These are phyloP conservation scores for Microctonus hyperodae DNA, from an alignment of 2,888 invertebrate species.

Conservation along the genomic window DNA sequence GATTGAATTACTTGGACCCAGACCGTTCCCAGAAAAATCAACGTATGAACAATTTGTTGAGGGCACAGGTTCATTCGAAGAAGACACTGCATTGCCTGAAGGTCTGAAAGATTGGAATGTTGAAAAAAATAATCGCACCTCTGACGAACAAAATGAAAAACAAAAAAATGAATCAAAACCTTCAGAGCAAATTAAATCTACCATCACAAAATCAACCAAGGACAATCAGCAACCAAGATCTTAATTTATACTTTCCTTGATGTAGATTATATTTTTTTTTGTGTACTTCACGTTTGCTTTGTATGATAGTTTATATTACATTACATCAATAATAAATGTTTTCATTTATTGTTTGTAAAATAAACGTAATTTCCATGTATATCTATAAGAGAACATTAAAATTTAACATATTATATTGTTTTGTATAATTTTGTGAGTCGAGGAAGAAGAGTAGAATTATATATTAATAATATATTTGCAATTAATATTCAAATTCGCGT, in stretches of 20 bases:
- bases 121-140: slow-evolving; percentile 63
- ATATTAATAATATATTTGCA: no score
- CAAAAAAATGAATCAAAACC: slow-evolving; percentile 6
- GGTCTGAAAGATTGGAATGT: slow-evolving; percentile 97
- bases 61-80: slow-evolving; percentile 97
- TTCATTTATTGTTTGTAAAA: not conserved
- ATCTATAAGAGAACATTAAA: not conserved
- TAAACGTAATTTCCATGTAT: not conserved
- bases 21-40: slow-evolving; percentile 98
- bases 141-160: slow-evolving; percentile 41
- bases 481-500: no score
- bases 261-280: slow-evolving; percentile 44
- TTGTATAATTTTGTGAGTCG: not conserved
- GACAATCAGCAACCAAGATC: slow-evolving; percentile 45
- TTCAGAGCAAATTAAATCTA: slow-evolving; percentile 2
- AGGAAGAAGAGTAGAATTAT: not conserved
- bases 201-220: slow-evolving; percentile 37
- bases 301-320: slow-evolving; percentile 50
- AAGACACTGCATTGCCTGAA: slow-evolving; percentile 93
- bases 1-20: slow-evolving; percentile 91
- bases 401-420: not conserved
- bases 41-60: slow-evolving; percentile 99
- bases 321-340: slow-evolving; percentile 22
- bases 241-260: slow-evolving; percentile 43
- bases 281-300: slow-evolving; percentile 47